phyloP scores from a whole-genome alignment of 2,888 invertebrate species.

The Apodemia duryi region DNA sequence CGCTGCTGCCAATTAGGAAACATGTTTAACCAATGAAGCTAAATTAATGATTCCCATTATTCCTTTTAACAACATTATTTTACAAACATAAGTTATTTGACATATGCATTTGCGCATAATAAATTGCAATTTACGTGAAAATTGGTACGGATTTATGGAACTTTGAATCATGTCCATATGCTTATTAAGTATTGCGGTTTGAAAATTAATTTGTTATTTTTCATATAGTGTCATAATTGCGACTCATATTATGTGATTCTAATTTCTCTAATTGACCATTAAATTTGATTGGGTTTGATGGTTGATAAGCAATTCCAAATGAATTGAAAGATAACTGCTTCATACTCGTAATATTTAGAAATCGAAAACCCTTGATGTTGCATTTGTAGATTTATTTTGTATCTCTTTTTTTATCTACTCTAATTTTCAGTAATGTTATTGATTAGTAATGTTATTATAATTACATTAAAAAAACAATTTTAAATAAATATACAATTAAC shows the following conservation, averaged over 20 bases:
- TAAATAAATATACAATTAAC: too few relatives aligned
- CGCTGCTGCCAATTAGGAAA: constrained; percentile 31
- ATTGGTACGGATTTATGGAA: constrained; percentile 43
- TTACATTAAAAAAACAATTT: too few relatives aligned
- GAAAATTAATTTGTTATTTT: constrained; percentile 21
- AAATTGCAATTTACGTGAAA: constrained; percentile 48
- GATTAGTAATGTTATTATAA: too few relatives aligned
- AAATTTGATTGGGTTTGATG: background rate
- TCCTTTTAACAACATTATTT: constrained; percentile 36
- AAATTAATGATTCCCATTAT: constrained; percentile 35
- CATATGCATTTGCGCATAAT: constrained; percentile 36
- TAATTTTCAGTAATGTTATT: too few relatives aligned
- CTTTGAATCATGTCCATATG: constrained; percentile 42
- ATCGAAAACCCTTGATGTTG: too few relatives aligned
- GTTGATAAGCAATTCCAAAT: too few relatives aligned
- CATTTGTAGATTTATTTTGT: too few relatives aligned
- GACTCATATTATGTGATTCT: background rate
- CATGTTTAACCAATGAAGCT: constrained; percentile 34
- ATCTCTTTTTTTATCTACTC: too few relatives aligned
- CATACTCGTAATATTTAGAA: too few relatives aligned
- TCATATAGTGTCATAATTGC: background rate
- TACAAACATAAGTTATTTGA: constrained; percentile 33
- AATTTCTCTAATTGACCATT: background rate
- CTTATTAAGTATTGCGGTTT: constrained; percentile 23
- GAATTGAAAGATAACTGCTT: too few relatives aligned